Evolutionary conservation across 2,888 invertebrate genomes (phyloP).

Genomic region (Acrocera orbiculus): DNA sequence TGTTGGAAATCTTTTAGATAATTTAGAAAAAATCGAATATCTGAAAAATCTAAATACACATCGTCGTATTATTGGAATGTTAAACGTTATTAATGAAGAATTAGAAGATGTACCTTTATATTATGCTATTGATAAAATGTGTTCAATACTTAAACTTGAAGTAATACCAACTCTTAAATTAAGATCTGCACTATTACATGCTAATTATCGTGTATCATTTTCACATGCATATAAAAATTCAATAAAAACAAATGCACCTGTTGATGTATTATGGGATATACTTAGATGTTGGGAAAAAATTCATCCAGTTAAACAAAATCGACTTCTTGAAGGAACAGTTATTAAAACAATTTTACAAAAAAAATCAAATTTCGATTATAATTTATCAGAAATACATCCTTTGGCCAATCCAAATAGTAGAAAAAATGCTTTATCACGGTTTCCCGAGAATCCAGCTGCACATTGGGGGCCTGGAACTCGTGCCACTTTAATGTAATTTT

Average conservation of each 20-base stretch:
- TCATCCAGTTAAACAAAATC: constrained; percentile 47
- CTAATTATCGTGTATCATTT: constrained; percentile 77
- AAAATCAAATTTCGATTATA: constrained; percentile 31
- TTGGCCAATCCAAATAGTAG: constrained; percentile 70
- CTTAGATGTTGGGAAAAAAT: constrained; percentile 60
- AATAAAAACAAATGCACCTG: constrained; percentile 84
- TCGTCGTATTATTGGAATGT: constrained; percentile 59
- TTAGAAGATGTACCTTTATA: constrained; percentile 70
- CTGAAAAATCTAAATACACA: constrained; percentile 43
- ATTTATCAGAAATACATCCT: constrained; percentile 31
- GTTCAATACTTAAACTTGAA: constrained; percentile 50
- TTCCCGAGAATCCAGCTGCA: constrained; percentile 70
- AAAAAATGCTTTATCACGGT: constrained; percentile 52
- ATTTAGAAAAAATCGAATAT: constrained; percentile 29
- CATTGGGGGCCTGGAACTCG: constrained; percentile 85
- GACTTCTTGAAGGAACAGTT: constrained; percentile 32
- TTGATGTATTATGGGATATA: constrained; percentile 78
- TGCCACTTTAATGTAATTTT: constrained; percentile 54
- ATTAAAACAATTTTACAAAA: constrained; percentile 36
- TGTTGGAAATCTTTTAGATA: constrained; percentile 44
- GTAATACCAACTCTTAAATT: constrained; percentile 47
- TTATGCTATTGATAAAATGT: constrained; percentile 64
- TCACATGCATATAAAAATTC: constrained; percentile 81
- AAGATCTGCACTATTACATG: constrained; percentile 79
- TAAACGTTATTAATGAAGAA: constrained; percentile 71